Evolutionary conservation across 1,140 invertebrate species (phyloP).

Genomic region (Globodera ellingtonae): DNA sequence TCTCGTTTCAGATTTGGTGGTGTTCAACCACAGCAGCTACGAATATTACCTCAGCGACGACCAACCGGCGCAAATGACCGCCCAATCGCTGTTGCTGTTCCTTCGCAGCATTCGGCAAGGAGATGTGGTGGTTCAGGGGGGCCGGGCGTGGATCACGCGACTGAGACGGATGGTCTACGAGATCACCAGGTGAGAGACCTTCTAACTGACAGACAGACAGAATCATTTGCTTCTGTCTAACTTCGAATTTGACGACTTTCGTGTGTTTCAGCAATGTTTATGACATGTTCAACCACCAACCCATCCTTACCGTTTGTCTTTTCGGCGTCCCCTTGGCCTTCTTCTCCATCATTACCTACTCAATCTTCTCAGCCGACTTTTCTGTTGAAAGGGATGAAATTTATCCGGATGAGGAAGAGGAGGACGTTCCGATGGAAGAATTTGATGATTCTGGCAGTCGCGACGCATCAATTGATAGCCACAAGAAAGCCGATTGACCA

Average conservation of each 20-base stretch:
- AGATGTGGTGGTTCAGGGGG: slow-evolving; percentile 44
- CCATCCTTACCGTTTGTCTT: slow-evolving; percentile 81
- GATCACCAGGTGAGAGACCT: slow-evolving; percentile 41
- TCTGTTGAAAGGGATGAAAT: slow-evolving; percentile 83
- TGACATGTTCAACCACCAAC: slow-evolving; percentile 67
- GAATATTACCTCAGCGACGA: slow-evolving; percentile 86
- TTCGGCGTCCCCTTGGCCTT: slow-evolving; percentile 82
- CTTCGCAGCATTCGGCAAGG: slow-evolving; percentile 58
- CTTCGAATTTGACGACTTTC: not conserved
- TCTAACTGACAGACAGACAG: not conserved
- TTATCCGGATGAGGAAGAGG: slow-evolving; percentile 67
- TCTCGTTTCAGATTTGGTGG: slow-evolving; percentile 71
- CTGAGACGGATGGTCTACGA: slow-evolving; percentile 58
- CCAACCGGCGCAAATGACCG: slow-evolving; percentile 68
- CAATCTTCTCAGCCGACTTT: slow-evolving; percentile 88
- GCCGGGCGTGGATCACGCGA: slow-evolving; percentile 47
- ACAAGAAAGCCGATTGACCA: slow-evolving; percentile 20
- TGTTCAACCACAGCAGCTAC: slow-evolving; percentile 84
- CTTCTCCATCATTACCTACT: slow-evolving; percentile 87
- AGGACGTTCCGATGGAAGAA: slow-evolving; percentile 30
- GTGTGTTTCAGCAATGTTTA: slow-evolving; percentile 45
- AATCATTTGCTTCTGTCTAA: not conserved
- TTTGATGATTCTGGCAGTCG: not conserved
- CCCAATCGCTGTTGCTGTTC: slow-evolving; percentile 59
- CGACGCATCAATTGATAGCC: not conserved